Evolutionary conservation across 2,888 invertebrate species (phyloP).

Genomic region (Acanthoscelides obtectus): DNA sequence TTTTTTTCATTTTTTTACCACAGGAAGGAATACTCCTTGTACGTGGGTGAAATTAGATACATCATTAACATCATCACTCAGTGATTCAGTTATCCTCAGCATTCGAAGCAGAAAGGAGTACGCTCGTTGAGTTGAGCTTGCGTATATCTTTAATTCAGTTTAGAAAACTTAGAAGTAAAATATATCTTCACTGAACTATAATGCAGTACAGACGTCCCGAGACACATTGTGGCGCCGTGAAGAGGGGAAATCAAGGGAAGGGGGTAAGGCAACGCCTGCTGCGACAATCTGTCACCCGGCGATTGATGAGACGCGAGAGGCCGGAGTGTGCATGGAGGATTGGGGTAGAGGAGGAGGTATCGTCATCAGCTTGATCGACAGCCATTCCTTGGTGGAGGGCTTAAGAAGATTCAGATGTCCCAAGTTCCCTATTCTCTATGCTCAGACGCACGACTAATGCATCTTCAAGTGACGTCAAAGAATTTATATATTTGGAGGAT

Average conservation of each 20-base stretch:
- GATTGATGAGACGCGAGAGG: not conserved
- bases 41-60: too few relatives aligned
- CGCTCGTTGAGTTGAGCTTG: too few relatives aligned
- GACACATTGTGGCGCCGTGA: not conserved
- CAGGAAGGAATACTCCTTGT: too few relatives aligned
- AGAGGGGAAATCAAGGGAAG: not conserved
- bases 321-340: not conserved
- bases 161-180: too few relatives aligned
- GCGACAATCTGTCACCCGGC: not conserved
- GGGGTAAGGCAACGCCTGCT: not conserved
- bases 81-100: too few relatives aligned
- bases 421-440: not conserved
- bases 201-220: not conserved
- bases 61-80: too few relatives aligned
- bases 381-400: not conserved
- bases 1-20: too few relatives aligned
- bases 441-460: not conserved
- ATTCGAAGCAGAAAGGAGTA: too few relatives aligned
- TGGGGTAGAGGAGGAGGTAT: not conserved
- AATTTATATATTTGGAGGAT: too few relatives aligned
- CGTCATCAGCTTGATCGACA: not conserved
- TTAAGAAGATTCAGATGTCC: not conserved
- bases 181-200: too few relatives aligned
- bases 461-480: not conserved
- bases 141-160: too few relatives aligned